These are phyloP conservation scores for Aerospiza tachiro DNA, from an alignment of 2,797 vertebrate species.

Conservation along the genomic window DNA sequence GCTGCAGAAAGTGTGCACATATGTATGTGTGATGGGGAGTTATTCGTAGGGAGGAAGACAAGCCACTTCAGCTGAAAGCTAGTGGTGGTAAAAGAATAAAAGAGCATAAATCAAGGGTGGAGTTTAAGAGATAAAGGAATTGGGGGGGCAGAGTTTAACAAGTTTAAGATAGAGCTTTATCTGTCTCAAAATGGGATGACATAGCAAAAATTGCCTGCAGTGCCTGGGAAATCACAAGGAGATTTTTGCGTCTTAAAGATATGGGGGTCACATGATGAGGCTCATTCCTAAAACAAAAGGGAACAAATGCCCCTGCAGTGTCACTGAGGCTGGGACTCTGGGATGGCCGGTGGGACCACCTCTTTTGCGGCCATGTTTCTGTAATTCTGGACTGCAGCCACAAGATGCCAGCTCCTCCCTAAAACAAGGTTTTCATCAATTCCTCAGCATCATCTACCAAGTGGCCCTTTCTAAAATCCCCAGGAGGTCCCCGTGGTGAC, in stretches of 20 bases:
- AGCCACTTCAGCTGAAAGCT: not conserved
- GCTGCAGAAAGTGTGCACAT: not conserved
- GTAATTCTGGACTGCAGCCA: not conserved
- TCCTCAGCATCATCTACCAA: not conserved
- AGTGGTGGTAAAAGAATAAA: not conserved
- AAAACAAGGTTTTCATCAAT: not conserved
- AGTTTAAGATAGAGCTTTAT: not conserved
- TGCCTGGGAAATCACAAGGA: not conserved
- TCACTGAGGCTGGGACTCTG: not conserved
- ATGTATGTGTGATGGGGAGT: not conserved
- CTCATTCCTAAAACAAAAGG: not conserved
- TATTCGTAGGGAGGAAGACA: not conserved
- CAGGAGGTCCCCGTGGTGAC: not conserved
- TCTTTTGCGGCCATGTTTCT: not conserved
- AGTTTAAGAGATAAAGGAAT: not conserved
- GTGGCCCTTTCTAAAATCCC: not conserved
- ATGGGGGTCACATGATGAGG: not conserved
- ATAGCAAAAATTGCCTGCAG: not conserved
- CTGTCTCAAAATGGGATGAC: not conserved
- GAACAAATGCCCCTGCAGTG: not conserved
- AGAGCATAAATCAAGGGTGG: not conserved
- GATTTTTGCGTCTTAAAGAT: not conserved
- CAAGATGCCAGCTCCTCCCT: not conserved
- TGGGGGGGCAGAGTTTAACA: not conserved
- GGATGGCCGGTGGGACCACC: not conserved